Evolutionary conservation across 1,140 invertebrate species (phyloP).

Genomic region (Sminthurides bifidus): DNA sequence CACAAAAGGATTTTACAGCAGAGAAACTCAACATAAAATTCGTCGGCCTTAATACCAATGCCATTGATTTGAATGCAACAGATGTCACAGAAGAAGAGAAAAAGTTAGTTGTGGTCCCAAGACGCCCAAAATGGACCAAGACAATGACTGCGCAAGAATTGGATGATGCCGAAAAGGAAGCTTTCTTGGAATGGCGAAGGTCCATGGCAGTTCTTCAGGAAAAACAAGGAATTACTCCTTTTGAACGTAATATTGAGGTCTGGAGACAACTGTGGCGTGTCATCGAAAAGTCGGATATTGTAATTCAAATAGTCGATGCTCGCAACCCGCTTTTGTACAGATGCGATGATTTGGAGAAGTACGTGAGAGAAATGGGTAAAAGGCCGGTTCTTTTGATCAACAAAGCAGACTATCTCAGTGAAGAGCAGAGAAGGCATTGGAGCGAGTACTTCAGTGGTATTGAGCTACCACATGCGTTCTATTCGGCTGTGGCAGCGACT

Average conservation of each 20-base stretch:
- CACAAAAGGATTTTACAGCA: slow-evolving; percentile 80
- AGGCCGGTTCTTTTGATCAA: slow-evolving; percentile 80
- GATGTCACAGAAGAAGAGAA: slow-evolving; percentile 22
- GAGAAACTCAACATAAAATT: slow-evolving; percentile 81
- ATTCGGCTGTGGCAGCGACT: slow-evolving; percentile 53
- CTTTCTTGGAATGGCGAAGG: slow-evolving; percentile 80
- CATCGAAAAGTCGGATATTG: slow-evolving; percentile 80
- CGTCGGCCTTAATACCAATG: slow-evolving; percentile 41
- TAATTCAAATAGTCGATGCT: slow-evolving; percentile 93
- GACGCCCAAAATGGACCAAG: slow-evolving; percentile 66
- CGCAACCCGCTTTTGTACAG: slow-evolving; percentile 90
- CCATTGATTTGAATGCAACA: slow-evolving; percentile 1
- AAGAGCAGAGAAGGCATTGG: slow-evolving; percentile 71
- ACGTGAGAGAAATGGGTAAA: slow-evolving; percentile 82
- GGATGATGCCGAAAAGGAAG: slow-evolving; percentile 57
- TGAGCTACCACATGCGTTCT: slow-evolving; percentile 63
- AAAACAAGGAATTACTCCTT: slow-evolving; percentile 77
- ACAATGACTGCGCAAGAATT: slow-evolving; percentile 66
- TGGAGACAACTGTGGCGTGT: slow-evolving; percentile 99
- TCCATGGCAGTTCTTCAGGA: slow-evolving; percentile 67
- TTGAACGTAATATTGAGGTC: slow-evolving; percentile 95
- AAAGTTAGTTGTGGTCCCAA: slow-evolving; percentile 23
- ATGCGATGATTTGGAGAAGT: slow-evolving; percentile 85
- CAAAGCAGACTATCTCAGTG: slow-evolving; percentile 88
- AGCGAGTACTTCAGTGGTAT: slow-evolving; percentile 67